Base-by-base conservation (phyloP, 2,797 vertebrate species). In the Neosalanx taihuensis region DNA sequence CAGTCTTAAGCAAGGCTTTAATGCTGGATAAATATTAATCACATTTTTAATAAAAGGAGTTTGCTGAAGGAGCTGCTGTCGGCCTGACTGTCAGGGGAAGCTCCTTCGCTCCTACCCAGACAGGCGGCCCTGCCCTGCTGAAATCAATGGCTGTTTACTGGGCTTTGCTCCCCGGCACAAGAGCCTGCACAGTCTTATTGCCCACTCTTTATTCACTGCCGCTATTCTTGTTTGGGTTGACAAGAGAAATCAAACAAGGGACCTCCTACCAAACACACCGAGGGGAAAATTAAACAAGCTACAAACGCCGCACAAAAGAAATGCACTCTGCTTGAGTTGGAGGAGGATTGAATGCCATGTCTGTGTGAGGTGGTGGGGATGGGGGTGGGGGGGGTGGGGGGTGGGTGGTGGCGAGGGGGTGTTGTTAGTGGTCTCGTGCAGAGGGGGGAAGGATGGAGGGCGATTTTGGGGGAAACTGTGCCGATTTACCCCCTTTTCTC, bases 21-120 rank as follows among this genome's bases (percentile, higher is more conserved):
- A 79, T 73, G 74, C 80, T 82, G 73, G 79, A 85, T 83, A 85
- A 85, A 85, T 83, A 83, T 82, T 82, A 80, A 83, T 83, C 76
- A 81, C 31, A 59, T 79, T 82, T 83, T 83, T 85, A 80, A 83
- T 85, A 81, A 81, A 79, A 76, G 69, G 71, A 76, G 77, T 81
- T 77, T 81, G 77, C 78, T 72, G 75, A 81, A 58, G 65, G 68
- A 64, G 64, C 79, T 69, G 56, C 72, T 57, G 56, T 46, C 56
- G 33, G 65, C 46, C 62, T 10, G 46, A 53, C 65, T 29, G 29
- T 53, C 46, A 67, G 65, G 26, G 23, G 46, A 51, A 66, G 46
- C 15, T 20, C 4, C 20, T 29, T 46, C 20, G 41, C 29, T 68
- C 31, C 58, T n/a, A 62, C 23, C 46, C 37, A 69, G 65, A 57